Conservation (phyloP, 2,888 invertebrate genomes). For the Papilio demoleus region DNA sequence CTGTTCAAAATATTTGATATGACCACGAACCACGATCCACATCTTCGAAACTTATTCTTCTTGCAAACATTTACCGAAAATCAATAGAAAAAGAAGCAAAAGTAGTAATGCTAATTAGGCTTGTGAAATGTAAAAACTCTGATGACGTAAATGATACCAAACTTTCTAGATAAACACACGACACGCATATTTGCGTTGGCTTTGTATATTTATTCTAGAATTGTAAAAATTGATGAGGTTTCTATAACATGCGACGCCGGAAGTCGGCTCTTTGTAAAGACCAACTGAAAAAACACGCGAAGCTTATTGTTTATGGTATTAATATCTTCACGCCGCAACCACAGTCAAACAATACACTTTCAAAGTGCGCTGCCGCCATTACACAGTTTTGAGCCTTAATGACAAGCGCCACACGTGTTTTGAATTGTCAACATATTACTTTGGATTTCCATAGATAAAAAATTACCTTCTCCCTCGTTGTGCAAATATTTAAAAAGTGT, state of each 20-base stretch:
- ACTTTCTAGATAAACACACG: conserved; percentile 34
- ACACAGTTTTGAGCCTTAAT: conserved; percentile 9
- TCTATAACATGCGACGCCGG: conserved; percentile 11
- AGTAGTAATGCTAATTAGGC: conserved; percentile 44
- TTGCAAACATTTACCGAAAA: neutral
- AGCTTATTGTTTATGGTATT: conserved; percentile 14
- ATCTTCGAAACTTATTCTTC: no score
- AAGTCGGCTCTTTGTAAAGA: neutral
- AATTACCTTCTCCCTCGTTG: no score
- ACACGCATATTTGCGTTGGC: neutral
- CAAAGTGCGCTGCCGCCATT: conserved; percentile 8
- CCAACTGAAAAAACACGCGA: neutral
- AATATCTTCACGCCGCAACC: conserved; percentile 2
- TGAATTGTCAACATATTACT: neutral
- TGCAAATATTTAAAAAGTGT: no score
- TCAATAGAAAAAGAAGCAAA: conserved; percentile 27
- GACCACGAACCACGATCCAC: neutral
- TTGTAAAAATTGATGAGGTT: neutral
- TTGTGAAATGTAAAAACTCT: conserved; percentile 17
- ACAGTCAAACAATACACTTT: conserved; percentile 15
- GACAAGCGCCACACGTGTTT: conserved; percentile 3
- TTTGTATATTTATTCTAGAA: conserved; percentile 13
- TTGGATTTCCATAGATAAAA: no score
- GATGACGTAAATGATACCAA: conserved; percentile 23
- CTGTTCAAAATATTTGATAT: conserved; percentile 56